phyloP scores from a whole-genome alignment of 2,888 invertebrate genomes.

The Schizotus pectinicornis region DNA sequence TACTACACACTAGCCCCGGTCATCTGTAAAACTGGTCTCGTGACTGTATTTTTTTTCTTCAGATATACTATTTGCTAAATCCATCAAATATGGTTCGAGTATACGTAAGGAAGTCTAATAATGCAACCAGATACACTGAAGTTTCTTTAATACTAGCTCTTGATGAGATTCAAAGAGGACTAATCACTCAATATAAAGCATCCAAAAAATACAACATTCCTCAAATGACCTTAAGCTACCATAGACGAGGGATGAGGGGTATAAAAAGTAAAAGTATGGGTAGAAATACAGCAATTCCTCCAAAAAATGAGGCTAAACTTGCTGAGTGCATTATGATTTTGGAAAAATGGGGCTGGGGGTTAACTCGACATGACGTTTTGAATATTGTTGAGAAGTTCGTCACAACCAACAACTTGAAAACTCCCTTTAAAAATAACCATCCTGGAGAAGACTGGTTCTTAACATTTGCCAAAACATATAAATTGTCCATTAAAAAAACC shows the following conservation, averaged over 20 bases:
- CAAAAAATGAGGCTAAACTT: not conserved
- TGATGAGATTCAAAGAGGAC: not conserved
- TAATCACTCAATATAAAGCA: not conserved
- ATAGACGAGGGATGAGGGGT: not conserved
- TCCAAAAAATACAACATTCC: not conserved
- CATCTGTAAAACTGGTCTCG: too few species aligned
- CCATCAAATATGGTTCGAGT: too few species aligned
- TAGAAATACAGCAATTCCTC: not conserved
- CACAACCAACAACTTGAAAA: conserved; percentile 37
- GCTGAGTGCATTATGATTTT: not conserved
- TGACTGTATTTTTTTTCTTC: too few species aligned
- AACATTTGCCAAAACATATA: conserved; percentile 42
- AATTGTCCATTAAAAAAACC: conserved; percentile 47
- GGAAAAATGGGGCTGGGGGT: conserved; percentile 41
- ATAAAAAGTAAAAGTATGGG: not conserved
- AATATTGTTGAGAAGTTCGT: conserved; percentile 42
- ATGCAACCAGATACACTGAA: not conserved
- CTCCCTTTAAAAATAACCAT: conserved; percentile 43
- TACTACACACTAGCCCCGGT: too few species aligned
- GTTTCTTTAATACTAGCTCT: not conserved
- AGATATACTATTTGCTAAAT: too few species aligned
- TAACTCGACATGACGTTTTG: conserved; percentile 42
- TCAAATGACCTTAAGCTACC: not conserved
- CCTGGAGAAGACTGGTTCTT: conserved; percentile 47
- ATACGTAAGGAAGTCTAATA: not conserved